Conservation (phyloP, 2,888 invertebrate species). For the Saturnia japonica region DNA sequence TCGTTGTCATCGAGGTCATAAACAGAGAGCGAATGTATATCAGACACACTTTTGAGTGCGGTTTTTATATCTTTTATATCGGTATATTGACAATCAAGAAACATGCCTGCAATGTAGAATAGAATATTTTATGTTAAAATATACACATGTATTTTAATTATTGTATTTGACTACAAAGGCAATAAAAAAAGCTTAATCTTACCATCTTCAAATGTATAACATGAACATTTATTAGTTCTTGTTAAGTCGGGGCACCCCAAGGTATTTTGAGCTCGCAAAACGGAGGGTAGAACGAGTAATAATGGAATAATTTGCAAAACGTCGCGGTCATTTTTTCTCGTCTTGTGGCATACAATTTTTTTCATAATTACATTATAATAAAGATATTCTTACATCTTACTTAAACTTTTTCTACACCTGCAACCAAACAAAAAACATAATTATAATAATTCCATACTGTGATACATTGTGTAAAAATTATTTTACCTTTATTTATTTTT, state of each 20-base stretch:
- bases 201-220: conserved; percentile 95
- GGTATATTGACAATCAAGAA: conserved; percentile 93
- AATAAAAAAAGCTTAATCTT: conserved; percentile 50
- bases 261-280: conserved; percentile 78
- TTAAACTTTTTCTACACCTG: conserved; percentile 53
- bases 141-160: not conserved
- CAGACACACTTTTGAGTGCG: conserved; percentile 86
- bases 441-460: not conserved
- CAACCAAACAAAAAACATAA: conserved; percentile 43
- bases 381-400: conserved; percentile 55
- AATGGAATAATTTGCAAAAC: conserved; percentile 69
- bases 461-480: not conserved
- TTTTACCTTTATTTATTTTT: not conserved
- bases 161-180: conserved; percentile 11
- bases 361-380: conserved; percentile 78
- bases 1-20: conserved; percentile 93
- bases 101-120: conserved; percentile 83
- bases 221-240: conserved; percentile 91
- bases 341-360: conserved; percentile 65
- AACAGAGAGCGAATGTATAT: conserved; percentile 91
- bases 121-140: not conserved
- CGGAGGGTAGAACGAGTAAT: conserved; percentile 68
- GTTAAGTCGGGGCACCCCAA: conserved; percentile 86
- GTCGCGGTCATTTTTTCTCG: conserved; percentile 65
- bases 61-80: conserved; percentile 87